These are phyloP conservation scores for Saimiri boliviensis DNA, from an alignment of 2,113 vertebrate species.

Conservation along the genomic window DNA sequence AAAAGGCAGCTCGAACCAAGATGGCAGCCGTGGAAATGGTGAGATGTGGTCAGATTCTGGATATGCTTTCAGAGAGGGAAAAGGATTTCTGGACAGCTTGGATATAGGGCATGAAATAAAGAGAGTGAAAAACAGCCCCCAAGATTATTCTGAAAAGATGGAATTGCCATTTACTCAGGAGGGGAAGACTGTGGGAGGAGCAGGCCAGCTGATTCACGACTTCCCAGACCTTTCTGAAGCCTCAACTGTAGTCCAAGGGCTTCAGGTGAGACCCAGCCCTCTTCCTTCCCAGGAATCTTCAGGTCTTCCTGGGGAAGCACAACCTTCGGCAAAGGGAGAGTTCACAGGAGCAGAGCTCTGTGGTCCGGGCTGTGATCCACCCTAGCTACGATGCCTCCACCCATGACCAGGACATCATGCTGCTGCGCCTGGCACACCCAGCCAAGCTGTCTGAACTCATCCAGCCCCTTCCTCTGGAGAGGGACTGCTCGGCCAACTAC, in stretches of 20 bases:
- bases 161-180: not conserved
- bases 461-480: conserved; percentile 45
- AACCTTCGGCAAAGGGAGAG: conserved; percentile 45
- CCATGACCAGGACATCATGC: conserved; percentile 74
- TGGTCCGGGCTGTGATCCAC: conserved; percentile 10
- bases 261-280: not conserved
- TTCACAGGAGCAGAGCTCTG: conserved; percentile 28
- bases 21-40: not conserved
- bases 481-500: conserved; percentile 20
- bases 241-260: not conserved
- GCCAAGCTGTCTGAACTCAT: not conserved
- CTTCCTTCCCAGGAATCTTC: conserved; percentile 50
- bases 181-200: not conserved
- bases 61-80: not conserved
- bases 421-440: not conserved
- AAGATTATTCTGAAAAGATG: not conserved
- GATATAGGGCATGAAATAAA: not conserved
- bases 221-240: too few relatives aligned
- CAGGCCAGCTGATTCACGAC: accelerated
- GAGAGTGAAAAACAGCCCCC: not conserved
- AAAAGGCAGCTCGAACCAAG: not conserved
- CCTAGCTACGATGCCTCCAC: conserved; percentile 13
- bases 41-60: not conserved
- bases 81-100: not conserved
- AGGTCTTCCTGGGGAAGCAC: conserved; percentile 70